phyloP scores from a whole-genome alignment of 2,113 vertebrate genomes.

The Chloropsis cyanopogon region DNA sequence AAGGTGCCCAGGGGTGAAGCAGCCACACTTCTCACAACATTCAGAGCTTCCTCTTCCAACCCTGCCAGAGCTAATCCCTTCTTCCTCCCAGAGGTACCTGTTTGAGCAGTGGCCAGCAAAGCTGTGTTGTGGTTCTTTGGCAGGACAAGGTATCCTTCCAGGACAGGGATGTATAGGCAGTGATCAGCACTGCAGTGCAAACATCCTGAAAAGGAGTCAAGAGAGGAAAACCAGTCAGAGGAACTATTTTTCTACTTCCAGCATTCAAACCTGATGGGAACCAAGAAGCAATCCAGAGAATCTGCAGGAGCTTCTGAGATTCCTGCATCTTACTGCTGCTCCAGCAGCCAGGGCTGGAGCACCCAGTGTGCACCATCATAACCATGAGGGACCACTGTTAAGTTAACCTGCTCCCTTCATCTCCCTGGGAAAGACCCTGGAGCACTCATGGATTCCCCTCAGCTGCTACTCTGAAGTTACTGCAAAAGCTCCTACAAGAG shows the following conservation, averaged over 20 bases:
- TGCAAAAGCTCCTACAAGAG: not conserved
- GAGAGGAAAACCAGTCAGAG: not conserved
- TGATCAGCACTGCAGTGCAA: constrained; percentile 85
- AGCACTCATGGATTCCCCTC: not conserved
- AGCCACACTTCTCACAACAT: not conserved
- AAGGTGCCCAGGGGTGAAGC: not conserved
- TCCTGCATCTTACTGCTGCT: not conserved
- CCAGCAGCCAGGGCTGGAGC: not conserved
- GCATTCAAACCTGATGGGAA: not conserved
- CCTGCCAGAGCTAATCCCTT: not conserved
- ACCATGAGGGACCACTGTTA: not conserved
- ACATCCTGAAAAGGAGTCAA: constrained; percentile 76
- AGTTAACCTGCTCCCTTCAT: not conserved
- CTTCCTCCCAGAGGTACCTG: constrained; percentile 73
- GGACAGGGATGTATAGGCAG: constrained; percentile 87
- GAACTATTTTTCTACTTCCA: not conserved
- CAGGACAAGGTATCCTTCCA: constrained; percentile 95
- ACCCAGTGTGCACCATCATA: not conserved
- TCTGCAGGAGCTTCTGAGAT: not conserved
- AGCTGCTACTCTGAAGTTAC: not conserved
- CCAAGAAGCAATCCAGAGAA: not conserved
- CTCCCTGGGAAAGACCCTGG: not conserved
- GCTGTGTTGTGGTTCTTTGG: constrained; percentile 86
- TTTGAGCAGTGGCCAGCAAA: constrained; percentile 94
- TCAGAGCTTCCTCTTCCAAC: not conserved